These are phyloP conservation scores for Gallinago paraguaiae DNA, from an alignment of 2,113 vertebrate genomes.

Conservation along the genomic window DNA sequence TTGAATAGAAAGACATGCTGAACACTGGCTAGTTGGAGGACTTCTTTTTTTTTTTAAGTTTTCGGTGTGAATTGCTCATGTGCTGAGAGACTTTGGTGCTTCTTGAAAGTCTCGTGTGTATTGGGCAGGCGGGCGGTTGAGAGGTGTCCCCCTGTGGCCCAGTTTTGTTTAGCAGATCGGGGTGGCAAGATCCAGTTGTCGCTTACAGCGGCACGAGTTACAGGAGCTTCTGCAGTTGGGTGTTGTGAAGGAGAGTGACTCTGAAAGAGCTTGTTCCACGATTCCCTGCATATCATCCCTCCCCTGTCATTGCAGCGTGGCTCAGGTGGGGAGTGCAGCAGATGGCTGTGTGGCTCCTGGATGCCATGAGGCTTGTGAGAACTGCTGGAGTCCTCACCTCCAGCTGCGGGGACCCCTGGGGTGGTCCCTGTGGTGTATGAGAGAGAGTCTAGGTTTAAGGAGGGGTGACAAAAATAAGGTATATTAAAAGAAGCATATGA, in stretches of 20 bases:
- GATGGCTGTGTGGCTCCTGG: neutral
- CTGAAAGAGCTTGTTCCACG: fast-evolving
- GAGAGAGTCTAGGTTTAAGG: neutral
- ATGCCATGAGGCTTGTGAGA: neutral
- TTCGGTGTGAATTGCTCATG: neutral
- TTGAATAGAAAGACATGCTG: neutral
- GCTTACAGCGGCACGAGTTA: neutral
- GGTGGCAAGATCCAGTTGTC: neutral
- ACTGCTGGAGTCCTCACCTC: neutral
- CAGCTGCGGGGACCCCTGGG: neutral
- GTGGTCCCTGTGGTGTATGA: neutral
- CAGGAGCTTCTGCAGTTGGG: neutral
- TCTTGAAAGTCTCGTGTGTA: neutral
- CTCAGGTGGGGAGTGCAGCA: neutral
- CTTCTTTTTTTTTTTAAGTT: neutral
- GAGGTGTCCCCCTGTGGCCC: neutral
- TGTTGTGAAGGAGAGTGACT: neutral
- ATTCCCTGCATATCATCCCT: neutral
- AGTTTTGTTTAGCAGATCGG: neutral
- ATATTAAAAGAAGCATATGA: neutral
- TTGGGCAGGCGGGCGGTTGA: neutral
- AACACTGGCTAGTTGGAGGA: neutral
- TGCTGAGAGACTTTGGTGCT: neutral
- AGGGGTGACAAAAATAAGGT: neutral
- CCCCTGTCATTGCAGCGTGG: fast-evolving